Conservation (phyloP, 2,113 vertebrate species). For the Rallus limicola region DNA sequence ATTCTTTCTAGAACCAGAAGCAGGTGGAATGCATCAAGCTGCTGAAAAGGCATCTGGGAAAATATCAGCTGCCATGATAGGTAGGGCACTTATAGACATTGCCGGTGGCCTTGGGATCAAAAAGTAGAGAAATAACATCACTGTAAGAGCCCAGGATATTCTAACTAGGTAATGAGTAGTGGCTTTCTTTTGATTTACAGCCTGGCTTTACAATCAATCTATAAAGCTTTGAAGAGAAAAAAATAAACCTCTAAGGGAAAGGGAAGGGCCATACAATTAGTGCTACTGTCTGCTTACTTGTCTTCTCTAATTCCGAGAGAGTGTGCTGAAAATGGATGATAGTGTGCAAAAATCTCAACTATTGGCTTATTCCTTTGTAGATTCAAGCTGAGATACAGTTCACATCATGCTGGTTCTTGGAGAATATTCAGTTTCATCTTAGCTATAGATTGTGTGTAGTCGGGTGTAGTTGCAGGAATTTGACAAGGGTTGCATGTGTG, state of each 20-base stretch:
- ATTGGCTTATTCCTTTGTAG: background rate
- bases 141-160: slow-evolving; percentile 75
- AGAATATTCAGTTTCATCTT: slow-evolving; percentile 52
- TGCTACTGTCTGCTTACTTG: background rate
- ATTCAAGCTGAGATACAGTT: background rate
- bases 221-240: slow-evolving; percentile 72
- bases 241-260: slow-evolving; percentile 54
- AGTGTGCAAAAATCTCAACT: background rate
- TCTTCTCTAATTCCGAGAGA: slow-evolving; percentile 1
- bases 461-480: background rate
- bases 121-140: slow-evolving; percentile 77
- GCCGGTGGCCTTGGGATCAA: slow-evolving; percentile 85
- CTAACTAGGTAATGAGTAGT: slow-evolving; percentile 82
- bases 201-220: slow-evolving; percentile 73
- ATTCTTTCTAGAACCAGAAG: slow-evolving; percentile 43
- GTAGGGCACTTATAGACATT: slow-evolving; percentile 60
- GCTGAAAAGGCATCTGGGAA: slow-evolving; percentile 18
- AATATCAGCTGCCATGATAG: slow-evolving; percentile 38
- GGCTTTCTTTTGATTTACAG: slow-evolving; percentile 82
- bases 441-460: background rate
- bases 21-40: slow-evolving; percentile 54
- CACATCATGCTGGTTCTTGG: background rate
- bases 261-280: slow-evolving; percentile 49
- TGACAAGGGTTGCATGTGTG: slow-evolving; percentile 1
- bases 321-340: background rate